phyloP scores from a whole-genome alignment of 2,113 vertebrate species.

The Haplochromis burtoni region DNA sequence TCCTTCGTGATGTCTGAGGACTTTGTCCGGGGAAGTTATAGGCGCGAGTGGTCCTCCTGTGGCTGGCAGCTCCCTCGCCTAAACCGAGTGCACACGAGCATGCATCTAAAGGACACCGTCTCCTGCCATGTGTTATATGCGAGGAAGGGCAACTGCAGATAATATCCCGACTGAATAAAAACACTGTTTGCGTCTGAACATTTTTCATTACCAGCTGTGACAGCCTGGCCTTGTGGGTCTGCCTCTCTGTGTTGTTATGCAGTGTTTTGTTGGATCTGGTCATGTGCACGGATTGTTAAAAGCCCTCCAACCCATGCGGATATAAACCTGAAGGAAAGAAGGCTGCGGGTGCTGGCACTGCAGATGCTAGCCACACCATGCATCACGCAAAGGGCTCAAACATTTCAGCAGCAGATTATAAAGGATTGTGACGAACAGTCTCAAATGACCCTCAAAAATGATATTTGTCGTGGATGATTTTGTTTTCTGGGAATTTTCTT shows the following conservation, averaged over 20 bases:
- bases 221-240: background rate
- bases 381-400: background rate
- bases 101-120: background rate
- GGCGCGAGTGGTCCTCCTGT: background rate
- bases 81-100: accelerated
- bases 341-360: background rate
- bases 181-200: background rate
- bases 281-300: background rate
- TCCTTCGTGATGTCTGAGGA: background rate
- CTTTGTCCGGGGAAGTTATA: background rate
- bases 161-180: background rate
- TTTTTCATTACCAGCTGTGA: background rate
- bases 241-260: background rate
- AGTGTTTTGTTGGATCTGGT: background rate
- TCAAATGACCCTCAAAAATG: accelerated
- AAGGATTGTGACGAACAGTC: background rate
- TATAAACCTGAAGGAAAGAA: background rate
- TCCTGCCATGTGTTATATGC: background rate
- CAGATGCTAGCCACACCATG: background rate
- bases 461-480: background rate
- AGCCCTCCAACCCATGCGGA: background rate
- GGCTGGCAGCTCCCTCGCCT: background rate
- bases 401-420: background rate
- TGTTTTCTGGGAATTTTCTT: background rate
- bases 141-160: background rate